phyloP scores from a whole-genome alignment of 2,888 invertebrate species.

The Melikaiella ostensackeni region DNA sequence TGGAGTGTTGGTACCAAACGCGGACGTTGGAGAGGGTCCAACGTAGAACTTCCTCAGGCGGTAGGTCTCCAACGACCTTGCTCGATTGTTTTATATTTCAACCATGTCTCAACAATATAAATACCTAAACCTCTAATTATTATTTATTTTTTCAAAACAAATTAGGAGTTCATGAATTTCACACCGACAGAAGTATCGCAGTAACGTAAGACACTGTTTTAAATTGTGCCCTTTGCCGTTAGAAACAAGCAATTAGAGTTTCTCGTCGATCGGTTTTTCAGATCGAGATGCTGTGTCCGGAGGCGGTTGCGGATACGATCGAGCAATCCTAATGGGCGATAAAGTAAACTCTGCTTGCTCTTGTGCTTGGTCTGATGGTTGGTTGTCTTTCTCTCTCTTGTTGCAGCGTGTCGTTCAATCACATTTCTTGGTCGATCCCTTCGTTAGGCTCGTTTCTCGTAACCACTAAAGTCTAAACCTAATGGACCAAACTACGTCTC shows the following conservation, averaged over 20 bases:
- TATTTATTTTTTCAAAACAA: not conserved
- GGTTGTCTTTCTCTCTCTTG: not conserved
- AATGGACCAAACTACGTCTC: constrained; percentile 19
- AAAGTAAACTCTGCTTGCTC: constrained; percentile 8
- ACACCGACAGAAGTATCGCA: not conserved
- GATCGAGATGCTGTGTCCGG: not conserved
- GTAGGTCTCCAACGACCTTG: not conserved
- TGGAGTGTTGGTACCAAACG: no score
- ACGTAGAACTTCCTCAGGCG: no score
- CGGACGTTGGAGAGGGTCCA: no score
- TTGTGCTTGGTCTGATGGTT: not conserved
- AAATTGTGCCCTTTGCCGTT: constrained; percentile 10
- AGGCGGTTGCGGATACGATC: constrained; percentile 8
- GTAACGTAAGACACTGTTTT: not conserved
- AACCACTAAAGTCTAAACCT: not conserved
- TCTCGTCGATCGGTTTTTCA: constrained; percentile 11
- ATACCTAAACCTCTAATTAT: not conserved
- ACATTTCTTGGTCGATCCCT: constrained; percentile 5
- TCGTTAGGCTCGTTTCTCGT: constrained; percentile 13
- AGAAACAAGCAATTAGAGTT: constrained; percentile 14
- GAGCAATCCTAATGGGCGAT: constrained; percentile 14
- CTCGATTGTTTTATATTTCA: not conserved
- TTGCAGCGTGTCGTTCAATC: constrained; percentile 11
- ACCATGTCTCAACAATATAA: not conserved
- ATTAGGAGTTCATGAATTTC: not conserved